Percentiles rank a stretch among this genome's conserved stretches.
Conservation (phyloP, 2,113 vertebrate species). For the Rhombomys opimus region DNA sequence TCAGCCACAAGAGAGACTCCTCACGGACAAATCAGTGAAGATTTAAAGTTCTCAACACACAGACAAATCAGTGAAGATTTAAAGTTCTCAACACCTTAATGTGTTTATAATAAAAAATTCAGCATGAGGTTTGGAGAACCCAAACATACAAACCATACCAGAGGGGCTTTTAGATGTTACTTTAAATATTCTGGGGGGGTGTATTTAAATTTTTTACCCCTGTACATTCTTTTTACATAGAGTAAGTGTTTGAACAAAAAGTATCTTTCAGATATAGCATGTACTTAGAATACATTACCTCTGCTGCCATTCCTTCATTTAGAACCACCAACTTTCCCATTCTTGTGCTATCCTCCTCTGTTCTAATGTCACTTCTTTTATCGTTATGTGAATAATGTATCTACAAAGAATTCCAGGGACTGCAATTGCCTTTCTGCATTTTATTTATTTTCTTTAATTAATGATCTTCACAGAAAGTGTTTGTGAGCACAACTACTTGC, state of each 20-base stretch:
- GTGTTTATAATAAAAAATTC: background rate
- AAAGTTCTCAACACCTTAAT: background rate
- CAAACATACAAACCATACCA: background rate
- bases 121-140: background rate
- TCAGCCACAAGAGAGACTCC: fast-evolving
- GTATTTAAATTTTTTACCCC: background rate
- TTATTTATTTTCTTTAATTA: background rate
- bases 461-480: background rate
- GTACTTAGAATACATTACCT: too few relatives aligned
- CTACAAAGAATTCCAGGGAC: background rate
- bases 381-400: background rate
- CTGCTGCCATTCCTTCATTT: background rate
- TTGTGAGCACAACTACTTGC: background rate
- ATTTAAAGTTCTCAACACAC: too few relatives aligned
- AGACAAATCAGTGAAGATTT: background rate
- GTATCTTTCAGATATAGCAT: background rate
- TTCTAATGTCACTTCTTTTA: too few relatives aligned
- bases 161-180: background rate
- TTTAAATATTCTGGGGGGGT: background rate
- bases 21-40: background rate
- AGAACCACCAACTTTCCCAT: background rate
- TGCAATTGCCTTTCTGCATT: background rate
- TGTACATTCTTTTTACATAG: background rate
- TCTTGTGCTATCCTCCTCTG: background rate
- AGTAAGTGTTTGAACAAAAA: too few relatives aligned